Conservation (phyloP, 2,888 invertebrate genomes). For the Agriotes lineatus region DNA sequence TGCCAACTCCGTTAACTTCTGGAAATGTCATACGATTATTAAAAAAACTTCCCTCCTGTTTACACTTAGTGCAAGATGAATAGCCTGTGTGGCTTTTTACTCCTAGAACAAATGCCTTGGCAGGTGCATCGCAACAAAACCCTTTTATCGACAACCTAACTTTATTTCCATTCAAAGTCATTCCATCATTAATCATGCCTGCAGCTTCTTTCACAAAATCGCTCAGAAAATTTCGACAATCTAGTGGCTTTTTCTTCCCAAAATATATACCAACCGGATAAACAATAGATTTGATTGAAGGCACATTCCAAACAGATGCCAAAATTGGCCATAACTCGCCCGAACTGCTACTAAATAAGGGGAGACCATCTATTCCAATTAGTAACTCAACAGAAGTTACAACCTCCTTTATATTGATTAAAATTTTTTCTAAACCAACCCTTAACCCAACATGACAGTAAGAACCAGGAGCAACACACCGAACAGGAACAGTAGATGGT, state of each 20-base stretch:
- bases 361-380: too few relatives aligned
- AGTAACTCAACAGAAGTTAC: too few relatives aligned
- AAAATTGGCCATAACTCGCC: conserved; percentile 14
- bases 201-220: conserved; percentile 22
- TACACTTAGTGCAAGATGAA: conserved; percentile 35
- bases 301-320: conserved; percentile 15
- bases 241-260: conserved; percentile 30
- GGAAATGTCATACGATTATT: conserved; percentile 10
- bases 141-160: conserved; percentile 7
- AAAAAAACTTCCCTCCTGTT: conserved; percentile 18
- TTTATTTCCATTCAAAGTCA: conserved; percentile 10
- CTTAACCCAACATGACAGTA: too few relatives aligned
- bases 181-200: conserved; percentile 1
- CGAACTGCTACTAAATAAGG: not conserved
- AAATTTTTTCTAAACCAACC: too few relatives aligned
- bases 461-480: too few relatives aligned
- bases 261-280: conserved; percentile 24
- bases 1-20: not conserved
- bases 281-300: conserved; percentile 10
- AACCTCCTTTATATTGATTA: too few relatives aligned
- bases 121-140: conserved; percentile 37
- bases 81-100: conserved; percentile 38
- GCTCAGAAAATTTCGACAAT: conserved; percentile 8
- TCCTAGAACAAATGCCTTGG: conserved; percentile 28
- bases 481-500: too few relatives aligned